Base-by-base conservation (phyloP, 2,888 invertebrate genomes). In the Pollenia amentaria region DNA sequence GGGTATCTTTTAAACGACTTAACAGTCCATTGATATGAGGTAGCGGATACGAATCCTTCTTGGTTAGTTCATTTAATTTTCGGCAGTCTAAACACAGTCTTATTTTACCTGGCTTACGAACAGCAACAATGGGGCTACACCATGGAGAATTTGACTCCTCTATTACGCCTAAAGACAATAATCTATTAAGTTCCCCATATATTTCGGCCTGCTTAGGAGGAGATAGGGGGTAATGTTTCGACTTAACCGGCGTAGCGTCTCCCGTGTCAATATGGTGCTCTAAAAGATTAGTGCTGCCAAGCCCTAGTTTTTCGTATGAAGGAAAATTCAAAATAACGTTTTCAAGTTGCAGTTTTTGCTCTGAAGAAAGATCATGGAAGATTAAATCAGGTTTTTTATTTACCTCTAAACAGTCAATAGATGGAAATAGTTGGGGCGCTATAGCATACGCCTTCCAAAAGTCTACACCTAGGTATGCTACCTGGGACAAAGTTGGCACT, bases 121-220 rank as follows among this genome's bases (percentile, higher is more conserved):
- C 29, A 29, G 29, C 29, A 29, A 29, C 29, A 29, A 29, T 29
- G 3, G 29, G 29, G 3, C 29, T 29, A 29, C 29, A 29, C 29
- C 29, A 29, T 2, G 57, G 57, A 42, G 69, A 79, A 9, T 85
- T 72, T 2, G 82, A 78, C 14, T 85, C 85, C 40, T 81, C 73
- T 14, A 87, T 87, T 14, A 87, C 81, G 1, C 77, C 81, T 18
- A 85, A 42, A 2, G 51, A 14, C 8, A 87, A 53, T 44, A 86
- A 29, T 2, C 80, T 42, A 38, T 84, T 83, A 7, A 88, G 62
- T 40, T 88, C 85, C 12, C 46, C 69, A n/a, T 55, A 88, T 57
- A 57, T 16, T 57, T 57, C 57, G 2, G 57, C 10, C 29, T 29
- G 29, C 29, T 29, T 29, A 29, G 29, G 29, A 29, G 29, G 29